Percentiles rank a stretch among this genome's conserved stretches.
Conservation (phyloP, 1,140 invertebrate genomes). For the Diorhabda carinulata region DNA sequence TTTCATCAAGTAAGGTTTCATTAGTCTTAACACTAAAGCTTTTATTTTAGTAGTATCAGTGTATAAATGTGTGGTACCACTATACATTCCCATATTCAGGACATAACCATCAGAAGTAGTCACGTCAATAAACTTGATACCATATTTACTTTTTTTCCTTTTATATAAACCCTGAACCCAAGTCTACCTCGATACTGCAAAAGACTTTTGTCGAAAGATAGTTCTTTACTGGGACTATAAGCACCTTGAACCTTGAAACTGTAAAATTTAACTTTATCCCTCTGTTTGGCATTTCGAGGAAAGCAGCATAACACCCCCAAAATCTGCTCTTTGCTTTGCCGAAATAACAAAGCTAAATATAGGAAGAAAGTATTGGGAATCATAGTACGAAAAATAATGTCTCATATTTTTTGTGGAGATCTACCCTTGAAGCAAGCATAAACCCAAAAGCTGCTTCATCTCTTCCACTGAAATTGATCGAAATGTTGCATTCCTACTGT, state of each 20-base stretch:
- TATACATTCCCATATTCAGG: not conserved
- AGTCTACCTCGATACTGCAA: not conserved
- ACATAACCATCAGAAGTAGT: constrained; percentile 1
- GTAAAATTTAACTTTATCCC: not conserved
- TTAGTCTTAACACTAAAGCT: constrained; percentile 12
- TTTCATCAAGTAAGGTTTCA: constrained; percentile 33
- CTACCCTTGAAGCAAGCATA: not conserved
- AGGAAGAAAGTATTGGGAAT: not conserved
- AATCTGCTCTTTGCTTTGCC: no score
- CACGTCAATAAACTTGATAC: constrained; percentile 8
- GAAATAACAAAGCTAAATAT: not conserved
- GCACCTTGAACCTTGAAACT: not conserved
- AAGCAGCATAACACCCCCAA: no score
- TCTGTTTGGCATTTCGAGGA: no score
- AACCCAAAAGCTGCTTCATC: constrained; percentile 11
- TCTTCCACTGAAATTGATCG: not conserved
- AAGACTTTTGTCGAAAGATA: constrained; percentile 4
- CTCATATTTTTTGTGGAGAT: not conserved
- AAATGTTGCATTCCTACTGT: constrained; percentile 4
- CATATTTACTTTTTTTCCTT: not conserved
- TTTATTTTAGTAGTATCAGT: constrained; percentile 6
- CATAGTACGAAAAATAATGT: constrained; percentile 5
- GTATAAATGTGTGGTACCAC: not conserved
- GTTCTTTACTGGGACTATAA: not conserved
- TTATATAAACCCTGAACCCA: not conserved